phyloP scores from a whole-genome alignment of 1,140 invertebrate genomes.

The Antheraea mylitta region DNA sequence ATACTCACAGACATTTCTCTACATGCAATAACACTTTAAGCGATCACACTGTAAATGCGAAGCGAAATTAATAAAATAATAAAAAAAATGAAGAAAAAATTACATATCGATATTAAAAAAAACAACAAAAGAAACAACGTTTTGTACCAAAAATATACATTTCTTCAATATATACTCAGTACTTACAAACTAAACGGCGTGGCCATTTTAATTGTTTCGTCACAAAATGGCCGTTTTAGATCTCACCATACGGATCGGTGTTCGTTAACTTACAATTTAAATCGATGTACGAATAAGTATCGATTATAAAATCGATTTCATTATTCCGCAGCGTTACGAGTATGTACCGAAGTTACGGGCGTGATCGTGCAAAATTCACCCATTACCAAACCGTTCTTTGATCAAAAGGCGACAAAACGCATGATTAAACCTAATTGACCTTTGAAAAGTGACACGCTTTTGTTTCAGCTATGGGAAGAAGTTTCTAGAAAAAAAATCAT shows the following conservation, averaged over 20 bases:
- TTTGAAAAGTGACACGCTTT: too few species aligned
- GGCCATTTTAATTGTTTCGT: constrained; percentile 55
- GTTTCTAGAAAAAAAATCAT: too few species aligned
- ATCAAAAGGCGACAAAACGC: background rate
- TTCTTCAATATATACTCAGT: constrained; percentile 68
- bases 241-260: constrained; percentile 36
- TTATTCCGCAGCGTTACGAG: background rate
- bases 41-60: constrained; percentile 75
- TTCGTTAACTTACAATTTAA: constrained; percentile 16
- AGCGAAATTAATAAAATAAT: constrained; percentile 50
- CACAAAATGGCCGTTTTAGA: constrained; percentile 63
- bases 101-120: constrained; percentile 17
- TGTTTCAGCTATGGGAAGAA: too few species aligned
- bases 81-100: constrained; percentile 39
- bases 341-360: constrained; percentile 38
- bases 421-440: background rate
- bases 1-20: constrained; percentile 74
- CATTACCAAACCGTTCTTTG: background rate
- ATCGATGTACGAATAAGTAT: background rate
- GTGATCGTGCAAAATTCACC: constrained; percentile 55
- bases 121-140: constrained; percentile 48
- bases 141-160: constrained; percentile 66
- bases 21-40: constrained; percentile 74
- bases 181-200: constrained; percentile 65
- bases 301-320: background rate